Evolutionary conservation across 2,113 vertebrate species (phyloP).

Genomic region (Willisornis vidua): DNA sequence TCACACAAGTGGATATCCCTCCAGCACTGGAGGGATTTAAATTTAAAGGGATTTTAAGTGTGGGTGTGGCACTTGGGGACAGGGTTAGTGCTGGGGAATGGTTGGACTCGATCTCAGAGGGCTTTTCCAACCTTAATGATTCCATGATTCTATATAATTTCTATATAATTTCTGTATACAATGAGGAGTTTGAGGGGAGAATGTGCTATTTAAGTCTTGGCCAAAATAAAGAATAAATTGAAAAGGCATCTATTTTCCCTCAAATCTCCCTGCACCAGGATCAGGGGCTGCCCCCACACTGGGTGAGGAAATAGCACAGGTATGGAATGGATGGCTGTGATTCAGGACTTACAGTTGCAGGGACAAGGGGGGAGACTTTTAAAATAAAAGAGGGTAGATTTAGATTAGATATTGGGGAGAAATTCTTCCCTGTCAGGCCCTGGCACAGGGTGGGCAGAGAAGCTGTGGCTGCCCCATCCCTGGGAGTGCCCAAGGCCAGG

Average conservation of each 20-base stretch:
- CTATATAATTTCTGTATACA: neutral
- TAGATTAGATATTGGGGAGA: neutral
- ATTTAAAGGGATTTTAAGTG: neutral
- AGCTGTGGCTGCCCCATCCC: neutral
- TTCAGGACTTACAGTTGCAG: neutral
- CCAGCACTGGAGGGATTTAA: neutral
- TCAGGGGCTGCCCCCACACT: fast-evolving
- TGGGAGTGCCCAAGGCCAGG: neutral
- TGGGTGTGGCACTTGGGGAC: neutral
- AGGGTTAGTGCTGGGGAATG: neutral
- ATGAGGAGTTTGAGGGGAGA: neutral
- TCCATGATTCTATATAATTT: neutral
- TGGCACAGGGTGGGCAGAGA: neutral
- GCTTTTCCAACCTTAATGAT: neutral
- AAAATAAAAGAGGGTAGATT: neutral
- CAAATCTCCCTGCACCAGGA: neutral
- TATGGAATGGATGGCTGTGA: neutral
- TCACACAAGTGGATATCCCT: fast-evolving
- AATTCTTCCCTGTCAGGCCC: neutral
- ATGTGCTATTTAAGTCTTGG: neutral
- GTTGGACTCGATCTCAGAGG: neutral
- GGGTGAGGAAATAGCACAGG: neutral
- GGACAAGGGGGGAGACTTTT: neutral
- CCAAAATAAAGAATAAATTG: neutral
- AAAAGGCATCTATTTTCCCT: neutral